Base-by-base conservation (phyloP, 2,797 vertebrate genomes). In the Scyliorhinus canicula region DNA sequence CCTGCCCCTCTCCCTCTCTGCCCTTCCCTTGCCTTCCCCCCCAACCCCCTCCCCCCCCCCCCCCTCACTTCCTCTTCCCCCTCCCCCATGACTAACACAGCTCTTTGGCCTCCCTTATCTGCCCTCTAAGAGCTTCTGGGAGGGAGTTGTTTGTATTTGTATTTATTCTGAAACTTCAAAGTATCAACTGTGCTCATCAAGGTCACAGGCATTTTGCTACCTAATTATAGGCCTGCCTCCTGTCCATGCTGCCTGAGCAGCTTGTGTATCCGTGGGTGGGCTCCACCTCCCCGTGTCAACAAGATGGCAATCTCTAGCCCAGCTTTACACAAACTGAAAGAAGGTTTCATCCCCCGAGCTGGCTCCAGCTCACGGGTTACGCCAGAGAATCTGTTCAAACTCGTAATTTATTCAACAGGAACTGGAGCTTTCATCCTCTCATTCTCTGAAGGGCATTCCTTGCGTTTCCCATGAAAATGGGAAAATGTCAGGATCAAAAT, bases 1-100 rank as follows among this genome's bases (percentile, higher is more conserved):
- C 50, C 4, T 12, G 0, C 3, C 19, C 14, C 31, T 12, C 84
- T 14, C 28, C 21, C 44, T 3, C 5, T 24, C 79, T 1, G 6
- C n/a, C 77, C n/a, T 4, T 0, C 0, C 16, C 77, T n/a, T n/a
- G n/a, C 40, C n/a, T 1, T 11, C 35, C 79, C 24, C 5, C 1
- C n/a, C n/a, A 4, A 0, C 0, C 16, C 77, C 40, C n/a, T 1
- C 11, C 35, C 79, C 24, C 5, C 1, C n/a, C n/a, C 4, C 0
- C 3, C 4, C 57, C 14, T 14, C 57, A 60, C 9, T 60, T 60
- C 57, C 57, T 40, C 12, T 12, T 40, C 12, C 31, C 12, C 4
- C n/a, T 35, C n/a, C n/a, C n/a, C 74, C n/a, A 16, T 12, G 11
- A 0, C 26, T 71, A 16, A 28, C 71, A n/a, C 4, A 14, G 35